Conservation (phyloP, 2,888 invertebrate species). For the Philopedon plagiatum region DNA sequence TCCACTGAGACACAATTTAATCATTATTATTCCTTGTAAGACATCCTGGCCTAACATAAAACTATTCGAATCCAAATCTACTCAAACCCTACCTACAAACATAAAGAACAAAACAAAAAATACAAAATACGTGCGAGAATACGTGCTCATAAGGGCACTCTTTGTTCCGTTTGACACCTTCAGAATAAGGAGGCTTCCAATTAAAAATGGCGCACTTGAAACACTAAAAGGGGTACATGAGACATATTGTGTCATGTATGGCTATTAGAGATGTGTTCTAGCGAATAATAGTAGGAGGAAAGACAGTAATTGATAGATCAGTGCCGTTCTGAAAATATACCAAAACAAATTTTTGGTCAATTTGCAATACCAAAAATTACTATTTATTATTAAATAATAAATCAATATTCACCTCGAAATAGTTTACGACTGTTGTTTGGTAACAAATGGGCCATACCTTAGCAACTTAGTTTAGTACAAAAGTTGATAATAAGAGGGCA, state of each 20-base stretch:
- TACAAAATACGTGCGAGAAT: conserved; percentile 19
- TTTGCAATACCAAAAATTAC: no score
- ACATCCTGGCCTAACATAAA: neutral
- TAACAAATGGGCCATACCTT: no score
- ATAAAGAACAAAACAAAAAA: conserved; percentile 29
- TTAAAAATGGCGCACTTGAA: conserved; percentile 48
- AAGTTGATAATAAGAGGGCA: no score
- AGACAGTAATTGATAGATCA: neutral
- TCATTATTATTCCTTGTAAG: no score
- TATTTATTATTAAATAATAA: no score
- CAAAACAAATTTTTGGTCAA: no score
- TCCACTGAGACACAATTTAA: no score
- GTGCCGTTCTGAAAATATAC: no score
- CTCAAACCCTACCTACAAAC: conserved; percentile 18
- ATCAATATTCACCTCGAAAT: no score
- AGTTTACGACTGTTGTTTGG: no score
- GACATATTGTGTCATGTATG: conserved; percentile 46
- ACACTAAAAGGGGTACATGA: conserved; percentile 26
- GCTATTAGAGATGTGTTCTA: conserved; percentile 46
- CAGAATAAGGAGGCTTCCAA: conserved; percentile 37
- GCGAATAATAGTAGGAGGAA: conserved; percentile 20
- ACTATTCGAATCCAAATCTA: neutral
- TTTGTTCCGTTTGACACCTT: conserved; percentile 44
- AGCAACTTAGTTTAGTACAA: no score
- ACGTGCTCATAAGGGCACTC: conserved; percentile 38